Evolutionary conservation across 2,113 vertebrate genomes (phyloP), one percentile per base, ranked within the genome.

Genomic region (Hippoglossus stenolepis): DNA sequence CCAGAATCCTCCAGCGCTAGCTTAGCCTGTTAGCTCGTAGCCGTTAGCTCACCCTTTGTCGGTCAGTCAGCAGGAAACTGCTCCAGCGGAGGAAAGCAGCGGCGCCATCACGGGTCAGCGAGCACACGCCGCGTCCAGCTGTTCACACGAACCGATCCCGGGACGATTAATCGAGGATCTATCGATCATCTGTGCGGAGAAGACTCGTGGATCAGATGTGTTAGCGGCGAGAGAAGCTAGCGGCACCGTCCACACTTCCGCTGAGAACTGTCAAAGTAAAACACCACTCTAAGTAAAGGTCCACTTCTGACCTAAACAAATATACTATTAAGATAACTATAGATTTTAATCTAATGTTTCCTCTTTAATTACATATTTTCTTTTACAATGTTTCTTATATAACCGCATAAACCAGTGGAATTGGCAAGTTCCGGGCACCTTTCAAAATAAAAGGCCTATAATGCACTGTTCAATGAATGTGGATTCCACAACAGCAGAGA

Each of bases 1-100:
- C 0, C 7, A 38, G 35, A 38, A 38, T 2, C 35, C 35, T 38
- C 35, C 40, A 13, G 40, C 40, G 40, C 40, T 43, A 43, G 40
- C 40, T 43, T 43, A 43, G 40, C 40, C 40, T 13, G 40, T 43
- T 43, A 43, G 40, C 40, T 3, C 3, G 40, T 13, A 43, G 40
- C 40, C 11, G 10, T 11, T 51, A 26, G 70, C 75, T 91, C 82
- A 93, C 91, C 91, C 87, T 83, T 2, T 71, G 13, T 57, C 10
- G 15, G 2, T 23, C 31, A 38, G 72, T 81, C 85, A 79, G 51
- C 65, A 1, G 11, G 13, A 24, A 17, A 78, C 76, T 5, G 3
- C 26, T n/a, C 73, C 70, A 73, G 26, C 59, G 38, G 1, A 35
- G 12, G 20, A 24, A 6, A n/a, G 35, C 62, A 23, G 21, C 26